Base-by-base conservation (phyloP, 2,797 vertebrate species). In the Vultur gryphus region DNA sequence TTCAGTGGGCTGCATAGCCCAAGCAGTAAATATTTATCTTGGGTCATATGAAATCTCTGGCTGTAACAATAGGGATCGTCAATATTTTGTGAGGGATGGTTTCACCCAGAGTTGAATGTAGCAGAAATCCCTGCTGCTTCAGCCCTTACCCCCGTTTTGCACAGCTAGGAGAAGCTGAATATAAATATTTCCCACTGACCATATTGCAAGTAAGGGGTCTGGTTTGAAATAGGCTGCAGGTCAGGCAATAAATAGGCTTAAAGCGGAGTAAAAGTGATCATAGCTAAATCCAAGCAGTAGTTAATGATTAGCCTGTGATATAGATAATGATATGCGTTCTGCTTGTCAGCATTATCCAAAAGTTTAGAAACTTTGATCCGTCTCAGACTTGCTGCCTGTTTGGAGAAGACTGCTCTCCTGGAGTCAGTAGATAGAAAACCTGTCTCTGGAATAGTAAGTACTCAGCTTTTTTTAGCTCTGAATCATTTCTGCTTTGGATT, bases 301-400 rank as follows among this genome's bases (percentile, higher is more conserved):
- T 97, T 97, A 97, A 97, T 97, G 49, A 97, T 97, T 97, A 95
- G 62, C 78, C 35, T 82, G 73, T 71, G 83, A 55, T 49, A 61
- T 2, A 93, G 91, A 94, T 96, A 93, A 67, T 59, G 65, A 44
- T 84, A 29, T 11, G 77, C 9, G 1, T 90, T 85, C 58, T 91
- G 91, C 89, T 46, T 44, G 93, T 95, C 94, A 95, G 79, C 84
- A 75, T 55, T 80, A 62, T 55, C 43, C 46, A 69, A 21, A 69
- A 55, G 48, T 75, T 95, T 73, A 62, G 57, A 95, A 94, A 90
- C 93, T 91, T 95, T 90, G 89, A 54, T 95, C 91, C 2, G 2
- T 61, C 52, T 90, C 78, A 37, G 71, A 26, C 35, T 73, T n/a
- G 62, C 24, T 61, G 61, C 54, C 25, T 75, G 14, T 66, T 57